Base-by-base conservation (phyloP, 1,140 invertebrate genomes). In the Probaryconus sp. region DNA sequence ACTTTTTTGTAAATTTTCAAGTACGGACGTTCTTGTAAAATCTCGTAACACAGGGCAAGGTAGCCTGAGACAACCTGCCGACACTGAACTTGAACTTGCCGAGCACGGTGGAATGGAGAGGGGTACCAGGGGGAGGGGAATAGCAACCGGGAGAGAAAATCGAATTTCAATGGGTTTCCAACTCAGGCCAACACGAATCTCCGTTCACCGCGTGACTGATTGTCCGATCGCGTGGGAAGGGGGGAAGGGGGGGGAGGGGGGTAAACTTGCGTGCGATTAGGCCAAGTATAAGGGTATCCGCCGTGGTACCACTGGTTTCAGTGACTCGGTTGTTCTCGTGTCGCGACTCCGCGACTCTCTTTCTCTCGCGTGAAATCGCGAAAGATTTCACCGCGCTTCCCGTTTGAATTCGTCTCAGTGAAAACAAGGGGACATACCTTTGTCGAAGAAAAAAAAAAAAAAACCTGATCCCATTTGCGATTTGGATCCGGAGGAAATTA, bases 201-300 rank as follows among this genome's bases (percentile, higher is more conserved):
- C 50, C 64, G 35, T 48, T 69, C 64, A 58, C 64, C 43, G 43
- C 30, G 11, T 3, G 50, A 14, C 20, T 37, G 51, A 45, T 45
- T 42, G 28, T 45, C 35, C 42, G 33, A 26, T 33, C 21, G 48
- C 13, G 24, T 35, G 16, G 26, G 10, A 38, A 43, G 42, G 53
- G 65, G 45, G 56, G 56, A n/a, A 18, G 24, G 47, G 16, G 26
- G 10, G 47, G 35, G 42, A 45, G 65, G 45, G 56, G 56, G 56
- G 55, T 20, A 53, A 9, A 17, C 13, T 60, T 51, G 65, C 24
- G 10, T 31, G 48, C 48, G 67, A 70, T 61, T 61, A 70, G 67
- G 42, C 38, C 56, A 50, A 38, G 65, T 60, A 69, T 69, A 69
- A 69, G 65, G 55, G 47, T 61, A 53, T 61, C 45, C 33, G 37